Percentiles rank a stretch among this genome's conserved stretches.
Evolutionary conservation across 2,113 vertebrate genomes (phyloP).

Genomic region (Macrotus californicus): DNA sequence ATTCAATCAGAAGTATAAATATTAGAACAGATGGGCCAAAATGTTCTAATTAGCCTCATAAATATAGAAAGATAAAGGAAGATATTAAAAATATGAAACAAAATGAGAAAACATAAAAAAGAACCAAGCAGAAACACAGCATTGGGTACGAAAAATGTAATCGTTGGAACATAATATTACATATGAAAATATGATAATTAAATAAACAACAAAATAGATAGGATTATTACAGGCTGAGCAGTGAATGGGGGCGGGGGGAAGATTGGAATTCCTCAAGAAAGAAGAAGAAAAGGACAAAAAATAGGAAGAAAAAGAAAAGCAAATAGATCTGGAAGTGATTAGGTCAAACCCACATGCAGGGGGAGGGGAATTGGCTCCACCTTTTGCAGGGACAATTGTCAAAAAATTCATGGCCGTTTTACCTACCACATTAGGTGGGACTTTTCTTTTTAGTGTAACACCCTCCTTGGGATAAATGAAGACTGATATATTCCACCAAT

Average conservation of each 20-base stretch:
- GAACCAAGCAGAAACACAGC: slow-evolving; percentile 16
- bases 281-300: neutral
- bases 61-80: slow-evolving; percentile 31
- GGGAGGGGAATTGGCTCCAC: neutral
- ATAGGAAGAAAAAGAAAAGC: neutral
- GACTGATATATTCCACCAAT: neutral
- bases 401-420: neutral
- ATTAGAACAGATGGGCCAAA: slow-evolving; percentile 50
- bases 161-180: slow-evolving; percentile 11
- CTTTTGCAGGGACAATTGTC: neutral
- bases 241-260: neutral
- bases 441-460: neutral
- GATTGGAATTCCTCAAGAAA: neutral
- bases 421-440: neutral
- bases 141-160: neutral
- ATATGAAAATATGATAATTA: neutral
- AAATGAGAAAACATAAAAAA: slow-evolving; percentile 39
- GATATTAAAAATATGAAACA: slow-evolving; percentile 49
- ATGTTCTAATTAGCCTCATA: slow-evolving; percentile 47
- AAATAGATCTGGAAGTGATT: neutral
- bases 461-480: neutral
- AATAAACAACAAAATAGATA: neutral
- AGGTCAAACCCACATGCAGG: neutral
- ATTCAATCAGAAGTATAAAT: slow-evolving; percentile 46
- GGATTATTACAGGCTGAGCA: neutral